Base-by-base conservation (phyloP, 2,113 vertebrate genomes). In the Oxyruncus cristatus region DNA sequence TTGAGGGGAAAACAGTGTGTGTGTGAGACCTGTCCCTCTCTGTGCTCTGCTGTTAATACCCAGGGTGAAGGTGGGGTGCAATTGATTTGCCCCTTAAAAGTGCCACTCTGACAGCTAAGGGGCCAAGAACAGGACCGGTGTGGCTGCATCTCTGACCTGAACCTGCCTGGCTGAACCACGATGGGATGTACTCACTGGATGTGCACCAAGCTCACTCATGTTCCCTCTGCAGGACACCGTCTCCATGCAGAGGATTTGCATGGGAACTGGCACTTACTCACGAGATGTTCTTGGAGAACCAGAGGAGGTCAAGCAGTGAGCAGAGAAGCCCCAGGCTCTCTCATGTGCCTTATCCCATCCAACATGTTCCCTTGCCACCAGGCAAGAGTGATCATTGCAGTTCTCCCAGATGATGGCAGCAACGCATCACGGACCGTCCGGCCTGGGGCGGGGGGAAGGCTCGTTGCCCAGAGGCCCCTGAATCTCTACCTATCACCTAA, bases 341-440 rank as follows among this genome's bases (percentile, higher is more conserved):
- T 28, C 55, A 46, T 8, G 14, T 37, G 19, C 49, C 20, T 70
- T 39, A 53, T 15, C 26, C 39, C n/a, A 66, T 23, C 16, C 59
- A 92, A 47, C 12, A 46, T 0, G 1, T 66, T 74, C 62, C 52
- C 33, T 75, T 71, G 58, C 22, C 23, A 32, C 12, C 26, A 33
- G 4, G 33, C 44, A 68, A 81, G 12, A 10, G 32, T 52, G 32
- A 27, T 56, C 33, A n/a, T 9, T 74, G 72, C 55, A 80, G n/a
- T 19, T 37, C 72, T 92, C 80, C 67, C 56, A 66, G 52, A 62
- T 1, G 1, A 46, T 27, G 67, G 68, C 6, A 20, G 50, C n/a
- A 71, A 71, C 0, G 1, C 71, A 65, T 27, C 49, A 41, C 0
- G 0, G 53, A 39, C 62, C 5, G 6, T 23, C 13, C 1, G 0